phyloP scores from a whole-genome alignment of 2,113 vertebrate genomes.

The Thomomys bottae region DNA sequence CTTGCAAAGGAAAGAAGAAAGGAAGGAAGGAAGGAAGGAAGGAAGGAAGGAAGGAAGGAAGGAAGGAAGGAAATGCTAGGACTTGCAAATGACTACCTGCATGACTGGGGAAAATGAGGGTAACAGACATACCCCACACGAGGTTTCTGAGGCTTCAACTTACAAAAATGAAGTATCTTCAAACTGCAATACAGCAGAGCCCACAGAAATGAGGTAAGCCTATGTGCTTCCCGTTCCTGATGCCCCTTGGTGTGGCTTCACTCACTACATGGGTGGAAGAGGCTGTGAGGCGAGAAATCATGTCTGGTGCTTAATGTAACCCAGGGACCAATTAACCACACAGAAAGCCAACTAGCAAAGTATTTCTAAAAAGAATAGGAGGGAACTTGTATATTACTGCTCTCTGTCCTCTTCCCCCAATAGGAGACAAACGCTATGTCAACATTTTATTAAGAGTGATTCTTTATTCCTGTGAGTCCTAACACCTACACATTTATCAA shows the following conservation, averaged over 20 bases:
- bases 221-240: not conserved
- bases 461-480: slow-evolving; percentile 79
- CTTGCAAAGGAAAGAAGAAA: too few relatives aligned
- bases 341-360: slow-evolving; percentile 57
- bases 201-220: not conserved
- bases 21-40: too few relatives aligned
- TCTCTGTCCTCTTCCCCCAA: slow-evolving; percentile 51
- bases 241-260: slow-evolving; percentile 68
- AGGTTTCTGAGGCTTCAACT: not conserved
- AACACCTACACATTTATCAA: slow-evolving; percentile 52
- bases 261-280: slow-evolving; percentile 61
- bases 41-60: too few relatives aligned
- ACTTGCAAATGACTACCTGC: not conserved
- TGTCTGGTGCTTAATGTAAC: slow-evolving; percentile 74
- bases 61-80: not conserved
- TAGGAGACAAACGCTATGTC: slow-evolving; percentile 51
- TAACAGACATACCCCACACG: not conserved
- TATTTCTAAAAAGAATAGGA: slow-evolving; percentile 65
- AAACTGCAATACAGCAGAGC: not conserved
- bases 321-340: slow-evolving; percentile 79
- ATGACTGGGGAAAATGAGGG: not conserved
- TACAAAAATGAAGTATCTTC: not conserved
- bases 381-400: slow-evolving; percentile 43
- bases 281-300: slow-evolving; percentile 74
- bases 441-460: slow-evolving; percentile 71